These are phyloP conservation scores for Poicephalus gulielmi DNA, from an alignment of 2,113 vertebrate genomes.

Conservation along the genomic window DNA sequence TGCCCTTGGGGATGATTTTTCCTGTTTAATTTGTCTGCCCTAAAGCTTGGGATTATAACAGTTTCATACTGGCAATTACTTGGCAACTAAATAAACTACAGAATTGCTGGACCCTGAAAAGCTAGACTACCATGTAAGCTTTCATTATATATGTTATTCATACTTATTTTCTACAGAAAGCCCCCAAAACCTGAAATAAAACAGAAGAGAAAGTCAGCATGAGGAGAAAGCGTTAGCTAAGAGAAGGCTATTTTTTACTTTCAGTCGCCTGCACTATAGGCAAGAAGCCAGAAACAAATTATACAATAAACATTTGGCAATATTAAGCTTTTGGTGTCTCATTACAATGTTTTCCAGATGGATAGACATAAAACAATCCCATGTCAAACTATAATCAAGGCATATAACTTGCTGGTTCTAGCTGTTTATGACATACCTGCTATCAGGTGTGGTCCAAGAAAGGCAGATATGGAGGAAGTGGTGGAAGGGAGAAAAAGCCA, in stretches of 20 bases:
- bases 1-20: not conserved
- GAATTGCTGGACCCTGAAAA: not conserved
- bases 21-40: not conserved
- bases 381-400: not conserved
- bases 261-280: not conserved
- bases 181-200: not conserved
- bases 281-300: not conserved
- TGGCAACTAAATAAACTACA: not conserved
- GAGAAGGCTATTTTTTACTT: not conserved
- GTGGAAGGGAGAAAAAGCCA: not conserved
- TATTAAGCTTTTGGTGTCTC: not conserved
- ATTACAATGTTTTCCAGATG: not conserved
- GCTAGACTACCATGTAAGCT: not conserved
- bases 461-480: not conserved
- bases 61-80: not conserved
- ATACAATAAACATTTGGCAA: not conserved
- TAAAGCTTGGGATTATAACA: not conserved
- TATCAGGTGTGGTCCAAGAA: not conserved
- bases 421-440: not conserved
- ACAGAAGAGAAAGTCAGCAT: not conserved
- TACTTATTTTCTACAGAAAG: not conserved
- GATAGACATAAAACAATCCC: not conserved
- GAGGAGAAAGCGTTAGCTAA: not conserved
- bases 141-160: not conserved
- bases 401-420: not conserved